Conservation (phyloP, 1,140 invertebrate species). For the Apis dorsata region DNA sequence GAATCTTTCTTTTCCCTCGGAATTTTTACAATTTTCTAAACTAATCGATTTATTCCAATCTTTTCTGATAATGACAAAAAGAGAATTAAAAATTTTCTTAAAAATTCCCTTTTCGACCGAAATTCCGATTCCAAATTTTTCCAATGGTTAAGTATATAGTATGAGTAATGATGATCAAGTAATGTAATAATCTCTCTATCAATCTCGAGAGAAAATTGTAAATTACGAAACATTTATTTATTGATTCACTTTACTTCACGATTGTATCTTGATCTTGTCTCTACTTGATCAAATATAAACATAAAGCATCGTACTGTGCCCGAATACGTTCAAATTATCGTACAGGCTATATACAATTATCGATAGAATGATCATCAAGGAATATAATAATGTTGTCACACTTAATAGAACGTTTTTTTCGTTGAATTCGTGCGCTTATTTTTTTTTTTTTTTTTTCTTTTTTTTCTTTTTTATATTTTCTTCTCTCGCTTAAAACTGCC, state of each 20-base stretch:
- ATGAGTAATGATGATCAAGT: neutral
- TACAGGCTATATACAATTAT: conserved; percentile 68
- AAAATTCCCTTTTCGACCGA: too few relatives aligned
- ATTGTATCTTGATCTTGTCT: conserved; percentile 69
- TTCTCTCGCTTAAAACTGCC: conserved; percentile 16
- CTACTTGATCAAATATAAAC: conserved; percentile 73
- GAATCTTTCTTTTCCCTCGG: too few relatives aligned
- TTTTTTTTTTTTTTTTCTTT: too few relatives aligned
- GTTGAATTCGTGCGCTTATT: conserved; percentile 47
- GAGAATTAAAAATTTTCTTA: too few relatives aligned
- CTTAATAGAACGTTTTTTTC: conserved; percentile 55
- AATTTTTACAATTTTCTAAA: too few relatives aligned
- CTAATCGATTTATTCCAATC: too few relatives aligned
- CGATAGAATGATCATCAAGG: conserved; percentile 56
- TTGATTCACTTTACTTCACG: conserved; percentile 67
- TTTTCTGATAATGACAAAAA: too few relatives aligned
- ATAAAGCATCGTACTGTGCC: conserved; percentile 70
- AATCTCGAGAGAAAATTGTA: conserved; percentile 58
- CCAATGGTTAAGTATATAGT: too few relatives aligned
- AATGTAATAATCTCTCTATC: neutral
- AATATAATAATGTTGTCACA: conserved; percentile 60
- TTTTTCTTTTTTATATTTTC: too few relatives aligned
- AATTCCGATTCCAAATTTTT: too few relatives aligned
- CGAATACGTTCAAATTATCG: conserved; percentile 59
- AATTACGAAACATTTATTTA: conserved; percentile 75